phyloP scores from a whole-genome alignment of 2,888 invertebrate species.

The Dasysyrphus tricinctus region DNA sequence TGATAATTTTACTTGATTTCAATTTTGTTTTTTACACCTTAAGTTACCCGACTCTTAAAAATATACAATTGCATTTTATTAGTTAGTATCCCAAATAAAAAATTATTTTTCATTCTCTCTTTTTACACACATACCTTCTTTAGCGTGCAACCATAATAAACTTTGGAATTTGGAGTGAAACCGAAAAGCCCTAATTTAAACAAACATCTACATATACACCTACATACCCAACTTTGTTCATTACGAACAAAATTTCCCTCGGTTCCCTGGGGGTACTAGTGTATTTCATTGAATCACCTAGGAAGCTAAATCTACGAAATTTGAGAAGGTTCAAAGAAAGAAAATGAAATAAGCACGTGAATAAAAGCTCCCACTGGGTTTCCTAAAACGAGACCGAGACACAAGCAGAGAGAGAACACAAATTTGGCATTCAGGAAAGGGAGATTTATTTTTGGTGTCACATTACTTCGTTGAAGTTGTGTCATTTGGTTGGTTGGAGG shows the following conservation, averaged over 20 bases:
- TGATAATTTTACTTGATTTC: neutral
- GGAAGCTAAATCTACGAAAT: constrained; percentile 30
- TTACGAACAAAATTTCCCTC: neutral
- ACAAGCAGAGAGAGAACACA: neutral
- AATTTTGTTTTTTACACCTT: constrained; percentile 18
- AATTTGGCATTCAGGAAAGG: constrained; percentile 18
- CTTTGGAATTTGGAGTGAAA: neutral
- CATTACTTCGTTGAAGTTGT: constrained; percentile 18
- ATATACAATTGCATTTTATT: constrained; percentile 19
- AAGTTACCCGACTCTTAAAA: constrained; percentile 24
- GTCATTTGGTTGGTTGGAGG: neutral
- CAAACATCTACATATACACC: neutral
- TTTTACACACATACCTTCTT: neutral
- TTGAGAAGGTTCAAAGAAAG: constrained; percentile 1
- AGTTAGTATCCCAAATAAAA: neutral
- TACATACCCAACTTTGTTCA: neutral
- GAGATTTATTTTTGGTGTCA: constrained; percentile 40
- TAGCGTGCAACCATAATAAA: neutral
- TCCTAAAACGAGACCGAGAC: neutral
- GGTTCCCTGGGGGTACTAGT: neutral
- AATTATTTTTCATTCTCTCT: neutral
- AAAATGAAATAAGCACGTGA: constrained; percentile 15
- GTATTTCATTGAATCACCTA: constrained; percentile 6
- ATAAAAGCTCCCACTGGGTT: neutral
- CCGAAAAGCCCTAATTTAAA: constrained; percentile 3